Evolutionary conservation across 2,113 vertebrate species (phyloP), one percentile per base, ranked within the genome.

Genomic region (Thunnus thynnus): DNA sequence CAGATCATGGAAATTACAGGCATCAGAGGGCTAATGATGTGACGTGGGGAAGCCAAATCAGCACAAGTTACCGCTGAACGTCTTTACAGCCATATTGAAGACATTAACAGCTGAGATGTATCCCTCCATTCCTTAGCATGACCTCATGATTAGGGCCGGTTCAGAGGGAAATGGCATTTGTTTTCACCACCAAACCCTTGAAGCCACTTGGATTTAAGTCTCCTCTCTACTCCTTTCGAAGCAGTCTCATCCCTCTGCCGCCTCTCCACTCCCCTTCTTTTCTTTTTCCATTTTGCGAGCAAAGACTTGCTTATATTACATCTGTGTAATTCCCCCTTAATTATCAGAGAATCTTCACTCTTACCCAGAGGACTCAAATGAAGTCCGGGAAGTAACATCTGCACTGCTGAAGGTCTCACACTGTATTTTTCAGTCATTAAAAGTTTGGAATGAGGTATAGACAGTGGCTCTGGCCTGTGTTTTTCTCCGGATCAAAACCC

Each of bases 101-200:
- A 89, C 90, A 94, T 94, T 94, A 94, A 88, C 88, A 86, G 91
- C 88, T 73, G 82, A 92, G 90, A 90, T 73, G 76, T 74, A 86
- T 91, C 83, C 80, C 76, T 86, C 81, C 88, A 89, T 92, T 92
- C 93, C 88, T 83, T 60, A 90, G 88, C 58, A 91, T 93, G 93
- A 94, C 91, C 90, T 94, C 91, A 93, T 93, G 89, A 92, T 94
- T 88, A 88, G 85, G 81, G 83, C 70, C 69, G 50, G 41, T 91
- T 86, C 72, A 81, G 80, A 86, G 82, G 68, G 72, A 78, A 81
- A 86, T 32, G 11, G 64, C 52, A 68, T 88, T 84, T 84, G 88
- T 92, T 92, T 92, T 86, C 89, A 84, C 85, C 72, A 74, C 69
- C 70, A 47, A 77, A 78, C 67, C 73, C 85, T 90, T 83, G 78